These are phyloP conservation scores for Prunella fulvescens DNA, from an alignment of 2,113 vertebrate species.

Conservation along the genomic window DNA sequence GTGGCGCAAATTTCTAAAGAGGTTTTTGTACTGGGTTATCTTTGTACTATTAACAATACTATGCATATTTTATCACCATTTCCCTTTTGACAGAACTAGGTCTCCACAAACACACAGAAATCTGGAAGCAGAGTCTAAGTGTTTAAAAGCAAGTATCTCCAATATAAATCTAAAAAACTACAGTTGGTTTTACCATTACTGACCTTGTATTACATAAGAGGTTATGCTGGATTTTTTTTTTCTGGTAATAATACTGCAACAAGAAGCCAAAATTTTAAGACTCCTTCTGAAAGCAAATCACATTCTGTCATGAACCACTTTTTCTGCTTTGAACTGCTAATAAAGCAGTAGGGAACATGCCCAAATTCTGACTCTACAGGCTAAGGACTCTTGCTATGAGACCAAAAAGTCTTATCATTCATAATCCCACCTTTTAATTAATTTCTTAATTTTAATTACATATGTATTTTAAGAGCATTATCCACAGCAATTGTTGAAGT, in stretches of 20 bases:
- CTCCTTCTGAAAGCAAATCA: background rate
- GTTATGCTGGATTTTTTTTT: background rate
- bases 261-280: background rate
- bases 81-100: slow-evolving; percentile 53
- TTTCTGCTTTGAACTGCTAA: background rate
- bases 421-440: background rate
- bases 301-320: background rate
- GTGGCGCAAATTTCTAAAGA: background rate
- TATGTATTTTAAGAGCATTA: background rate
- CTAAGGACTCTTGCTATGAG: background rate
- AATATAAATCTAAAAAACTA: background rate
- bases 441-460: background rate
- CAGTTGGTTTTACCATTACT: background rate
- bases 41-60: slow-evolving; percentile 26
- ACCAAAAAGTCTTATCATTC: background rate
- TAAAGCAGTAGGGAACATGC: background rate
- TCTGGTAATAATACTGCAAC: background rate
- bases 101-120: slow-evolving; percentile 1
- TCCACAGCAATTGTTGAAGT: background rate
- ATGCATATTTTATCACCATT: slow-evolving; percentile 32
- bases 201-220: background rate
- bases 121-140: background rate
- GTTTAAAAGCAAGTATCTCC: background rate
- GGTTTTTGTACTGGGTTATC: background rate
- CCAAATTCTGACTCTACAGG: background rate